Percentiles rank a stretch among this genome's conserved stretches.
Evolutionary conservation across 2,113 vertebrate species (phyloP).

Genomic region (Psephotus haematonotus): DNA sequence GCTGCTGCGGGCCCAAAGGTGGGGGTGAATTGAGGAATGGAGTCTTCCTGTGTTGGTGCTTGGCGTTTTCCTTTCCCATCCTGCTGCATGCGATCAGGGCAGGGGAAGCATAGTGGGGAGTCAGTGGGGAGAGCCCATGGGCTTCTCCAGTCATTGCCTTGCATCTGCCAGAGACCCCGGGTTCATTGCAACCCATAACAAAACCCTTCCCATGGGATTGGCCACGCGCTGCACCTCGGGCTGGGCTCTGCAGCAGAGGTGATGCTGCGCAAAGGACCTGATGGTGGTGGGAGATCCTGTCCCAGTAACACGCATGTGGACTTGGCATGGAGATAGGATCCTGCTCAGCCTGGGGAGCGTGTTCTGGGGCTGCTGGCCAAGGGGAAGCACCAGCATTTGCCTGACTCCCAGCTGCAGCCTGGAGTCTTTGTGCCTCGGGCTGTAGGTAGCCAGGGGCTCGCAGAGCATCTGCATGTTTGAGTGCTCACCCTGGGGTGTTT

Average conservation of each 20-base stretch:
- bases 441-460: neutral
- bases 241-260: neutral
- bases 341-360: fast-evolving
- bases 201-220: neutral
- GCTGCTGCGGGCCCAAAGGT: neutral
- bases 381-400: neutral
- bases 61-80: neutral
- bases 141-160: neutral
- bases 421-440: neutral
- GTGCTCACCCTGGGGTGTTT: neutral
- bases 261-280: fast-evolving
- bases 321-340: neutral
- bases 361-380: neutral
- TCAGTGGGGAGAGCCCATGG: fast-evolving
- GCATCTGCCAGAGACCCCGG: fast-evolving
- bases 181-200: neutral
- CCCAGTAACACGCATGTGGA: fast-evolving
- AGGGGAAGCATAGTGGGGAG: neutral
- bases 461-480: neutral
- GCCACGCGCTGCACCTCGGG: fast-evolving
- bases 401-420: neutral
- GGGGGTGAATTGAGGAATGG: neutral
- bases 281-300: neutral
- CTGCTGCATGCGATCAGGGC: neutral
- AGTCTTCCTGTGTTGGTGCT: neutral